Conservation (phyloP, 2,888 invertebrate genomes). For the Sarcophaga caerulescens region DNA sequence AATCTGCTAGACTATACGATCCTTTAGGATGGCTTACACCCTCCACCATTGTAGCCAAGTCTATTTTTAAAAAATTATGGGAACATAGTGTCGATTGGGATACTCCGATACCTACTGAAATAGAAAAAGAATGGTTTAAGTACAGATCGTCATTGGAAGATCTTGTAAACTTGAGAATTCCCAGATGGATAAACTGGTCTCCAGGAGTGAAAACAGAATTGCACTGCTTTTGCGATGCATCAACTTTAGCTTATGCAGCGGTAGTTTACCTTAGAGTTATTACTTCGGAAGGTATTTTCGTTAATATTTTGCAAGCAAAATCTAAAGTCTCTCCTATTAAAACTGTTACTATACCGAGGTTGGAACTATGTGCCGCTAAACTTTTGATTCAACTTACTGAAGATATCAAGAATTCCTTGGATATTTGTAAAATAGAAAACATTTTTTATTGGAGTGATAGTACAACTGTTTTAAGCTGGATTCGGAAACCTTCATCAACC, state of each 20-base stretch:
- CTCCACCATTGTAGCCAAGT: background rate
- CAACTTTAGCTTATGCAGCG: constrained; percentile 35
- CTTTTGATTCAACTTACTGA: constrained; percentile 14
- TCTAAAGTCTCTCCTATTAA: constrained; percentile 48
- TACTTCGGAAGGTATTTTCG: constrained; percentile 17
- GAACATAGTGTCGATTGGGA: constrained; percentile 8
- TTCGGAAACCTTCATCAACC: constrained; percentile 36
- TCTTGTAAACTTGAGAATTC: background rate
- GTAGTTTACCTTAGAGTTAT: background rate
- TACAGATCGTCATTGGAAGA: too few species aligned
- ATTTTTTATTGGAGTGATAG: constrained; percentile 53
- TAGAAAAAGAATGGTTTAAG: background rate
- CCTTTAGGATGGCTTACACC: constrained; percentile 11
- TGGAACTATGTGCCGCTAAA: constrained; percentile 44
- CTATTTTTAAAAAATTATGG: too few species aligned
- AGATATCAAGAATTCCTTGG: constrained; percentile 17
- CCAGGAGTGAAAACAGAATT: background rate
- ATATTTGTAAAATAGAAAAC: background rate
- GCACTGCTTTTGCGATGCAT: constrained; percentile 34
- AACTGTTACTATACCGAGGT: constrained; percentile 38
- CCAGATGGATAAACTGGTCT: constrained; percentile 26
- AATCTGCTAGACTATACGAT: background rate
- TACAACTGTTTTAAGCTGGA: constrained; percentile 20
- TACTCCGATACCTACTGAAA: background rate
- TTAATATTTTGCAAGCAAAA: constrained; percentile 52